Conservation (phyloP, 2,113 vertebrate genomes). For the Phalacrocorax pelagicus region DNA sequence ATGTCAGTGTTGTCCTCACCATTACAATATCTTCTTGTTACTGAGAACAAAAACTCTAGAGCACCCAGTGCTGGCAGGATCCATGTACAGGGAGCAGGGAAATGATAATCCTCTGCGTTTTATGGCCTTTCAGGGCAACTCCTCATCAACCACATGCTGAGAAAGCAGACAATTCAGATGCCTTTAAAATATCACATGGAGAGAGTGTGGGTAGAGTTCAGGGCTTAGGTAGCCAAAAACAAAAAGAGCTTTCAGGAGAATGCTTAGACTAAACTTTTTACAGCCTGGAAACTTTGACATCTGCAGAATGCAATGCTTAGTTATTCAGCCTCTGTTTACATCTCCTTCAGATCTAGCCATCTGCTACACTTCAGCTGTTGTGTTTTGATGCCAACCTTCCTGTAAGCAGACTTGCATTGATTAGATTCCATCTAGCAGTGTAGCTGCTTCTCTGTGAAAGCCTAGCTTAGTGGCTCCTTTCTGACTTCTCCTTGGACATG, state of each 20-base stretch:
- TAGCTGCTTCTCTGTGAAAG: constrained; percentile 41
- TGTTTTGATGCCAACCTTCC: constrained; percentile 65
- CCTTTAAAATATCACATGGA: not conserved
- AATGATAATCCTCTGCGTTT: not conserved
- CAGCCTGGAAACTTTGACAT: constrained; percentile 67
- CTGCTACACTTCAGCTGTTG: constrained; percentile 73
- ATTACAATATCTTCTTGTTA: not conserved
- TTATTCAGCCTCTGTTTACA: constrained; percentile 70
- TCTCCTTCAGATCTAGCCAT: constrained; percentile 65
- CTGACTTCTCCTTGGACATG: not conserved
- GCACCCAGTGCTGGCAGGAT: not conserved
- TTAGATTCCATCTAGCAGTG: constrained; percentile 46
- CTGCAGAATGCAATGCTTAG: constrained; percentile 64
- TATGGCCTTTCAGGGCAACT: not conserved
- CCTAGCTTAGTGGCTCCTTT: not conserved
- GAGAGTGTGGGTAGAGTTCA: not conserved
- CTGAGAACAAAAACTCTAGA: not conserved
- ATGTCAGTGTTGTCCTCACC: not conserved
- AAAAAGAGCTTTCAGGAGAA: constrained; percentile 28
- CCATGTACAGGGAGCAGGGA: not conserved
- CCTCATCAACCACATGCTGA: not conserved
- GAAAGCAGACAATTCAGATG: not conserved
- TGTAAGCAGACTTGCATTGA: constrained; percentile 57
- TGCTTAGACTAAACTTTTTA: constrained; percentile 44
- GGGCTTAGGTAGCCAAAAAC: not conserved